phyloP scores from a whole-genome alignment of 2,113 vertebrate species.

The Piaya cayana region DNA sequence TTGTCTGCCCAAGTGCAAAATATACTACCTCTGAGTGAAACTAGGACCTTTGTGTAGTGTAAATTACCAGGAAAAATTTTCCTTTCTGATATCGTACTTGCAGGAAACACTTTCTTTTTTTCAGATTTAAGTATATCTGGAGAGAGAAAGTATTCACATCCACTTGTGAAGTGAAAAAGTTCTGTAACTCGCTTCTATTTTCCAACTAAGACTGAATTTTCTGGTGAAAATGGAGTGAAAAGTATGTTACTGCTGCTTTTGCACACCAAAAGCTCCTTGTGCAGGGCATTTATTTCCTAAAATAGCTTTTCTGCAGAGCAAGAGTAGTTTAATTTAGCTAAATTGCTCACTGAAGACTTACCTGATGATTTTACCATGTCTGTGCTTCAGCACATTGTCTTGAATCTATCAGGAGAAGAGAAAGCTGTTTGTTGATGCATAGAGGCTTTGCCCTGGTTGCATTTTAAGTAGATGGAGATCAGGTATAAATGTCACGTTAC shows the following conservation, averaged over 20 bases:
- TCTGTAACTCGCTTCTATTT: neutral
- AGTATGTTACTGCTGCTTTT: neutral
- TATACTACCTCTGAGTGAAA: neutral
- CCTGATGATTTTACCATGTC: neutral
- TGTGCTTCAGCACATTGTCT: neutral
- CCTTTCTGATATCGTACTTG: neutral
- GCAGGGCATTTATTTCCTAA: neutral
- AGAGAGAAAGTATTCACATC: neutral
- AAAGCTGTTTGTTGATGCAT: neutral
- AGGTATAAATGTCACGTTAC: neutral
- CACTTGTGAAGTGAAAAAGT: neutral
- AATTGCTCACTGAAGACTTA: neutral
- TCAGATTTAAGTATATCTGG: neutral
- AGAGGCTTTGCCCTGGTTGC: conserved; percentile 32
- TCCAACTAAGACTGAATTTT: neutral
- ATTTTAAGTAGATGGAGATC: conserved; percentile 49
- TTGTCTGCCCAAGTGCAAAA: neutral
- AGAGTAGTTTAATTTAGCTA: neutral
- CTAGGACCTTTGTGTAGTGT: neutral
- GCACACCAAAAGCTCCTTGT: neutral
- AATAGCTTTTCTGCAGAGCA: neutral
- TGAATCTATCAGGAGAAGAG: neutral
- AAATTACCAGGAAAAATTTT: neutral
- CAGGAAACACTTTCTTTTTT: neutral
- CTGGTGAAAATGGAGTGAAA: neutral